Conservation (phyloP, 2,888 invertebrate genomes). For the Catocala fraxini region DNA sequence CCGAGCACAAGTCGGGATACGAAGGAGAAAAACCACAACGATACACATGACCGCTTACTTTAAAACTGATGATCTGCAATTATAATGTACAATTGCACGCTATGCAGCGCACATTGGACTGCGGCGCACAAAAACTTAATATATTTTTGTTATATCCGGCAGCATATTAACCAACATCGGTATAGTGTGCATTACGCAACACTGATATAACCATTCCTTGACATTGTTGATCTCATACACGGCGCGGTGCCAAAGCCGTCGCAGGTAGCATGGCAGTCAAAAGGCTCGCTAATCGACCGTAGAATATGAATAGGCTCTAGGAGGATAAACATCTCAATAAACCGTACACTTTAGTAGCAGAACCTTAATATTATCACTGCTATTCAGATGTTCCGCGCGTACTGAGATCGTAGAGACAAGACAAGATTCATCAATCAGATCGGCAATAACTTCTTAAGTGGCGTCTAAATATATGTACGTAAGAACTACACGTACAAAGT, state of each 20-base stretch:
- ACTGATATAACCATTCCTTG: slow-evolving; percentile 74
- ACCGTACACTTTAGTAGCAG: slow-evolving; percentile 36
- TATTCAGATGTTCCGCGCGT: slow-evolving; percentile 37
- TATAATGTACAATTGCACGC: slow-evolving; percentile 36
- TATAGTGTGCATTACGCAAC: slow-evolving; percentile 60
- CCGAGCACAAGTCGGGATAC: slow-evolving; percentile 38
- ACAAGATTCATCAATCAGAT: slow-evolving; percentile 31
- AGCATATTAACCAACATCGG: slow-evolving; percentile 20
- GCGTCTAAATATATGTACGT: slow-evolving; percentile 24
- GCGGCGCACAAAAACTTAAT: slow-evolving; percentile 24
- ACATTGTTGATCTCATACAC: slow-evolving; percentile 79
- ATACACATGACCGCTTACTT: slow-evolving; percentile 43
- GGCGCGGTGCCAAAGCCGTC: slow-evolving; percentile 65
- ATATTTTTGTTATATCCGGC: slow-evolving; percentile 40
- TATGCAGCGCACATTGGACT: slow-evolving; percentile 31
- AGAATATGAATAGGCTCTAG: slow-evolving; percentile 57
- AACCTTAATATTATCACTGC: slow-evolving; percentile 33
- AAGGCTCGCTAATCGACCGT: slow-evolving; percentile 54
- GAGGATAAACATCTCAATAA: slow-evolving; percentile 54
- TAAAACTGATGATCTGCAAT: slow-evolving; percentile 40
- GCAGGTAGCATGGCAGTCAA: slow-evolving; percentile 54
- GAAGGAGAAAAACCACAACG: slow-evolving; percentile 39
- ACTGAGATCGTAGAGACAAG: slow-evolving; percentile 22
- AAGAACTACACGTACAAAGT: slow-evolving; percentile 28
- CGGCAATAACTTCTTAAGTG: slow-evolving; percentile 41